These are phyloP conservation scores for Notospermus geniculatus DNA, from an alignment of 1,140 invertebrate genomes.

Conservation along the genomic window DNA sequence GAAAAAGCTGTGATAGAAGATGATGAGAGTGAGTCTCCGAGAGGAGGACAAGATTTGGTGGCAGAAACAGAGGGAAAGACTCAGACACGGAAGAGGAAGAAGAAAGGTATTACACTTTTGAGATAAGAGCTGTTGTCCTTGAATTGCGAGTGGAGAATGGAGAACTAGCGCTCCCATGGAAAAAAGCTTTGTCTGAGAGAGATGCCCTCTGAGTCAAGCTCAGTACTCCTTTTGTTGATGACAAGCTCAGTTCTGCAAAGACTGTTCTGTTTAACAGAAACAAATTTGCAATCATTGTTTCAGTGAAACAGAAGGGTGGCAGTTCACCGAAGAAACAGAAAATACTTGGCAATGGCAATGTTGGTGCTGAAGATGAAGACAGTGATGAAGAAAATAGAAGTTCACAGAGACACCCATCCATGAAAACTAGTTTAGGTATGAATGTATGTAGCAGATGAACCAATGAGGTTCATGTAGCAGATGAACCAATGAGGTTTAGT, in stretches of 20 bases:
- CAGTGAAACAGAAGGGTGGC: not conserved
- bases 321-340: not conserved
- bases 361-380: constrained; percentile 8
- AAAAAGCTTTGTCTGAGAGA: no score
- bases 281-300: not conserved
- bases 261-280: no score
- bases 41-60: not conserved
- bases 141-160: constrained; percentile 7
- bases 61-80: not conserved
- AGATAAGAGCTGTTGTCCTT: not conserved
- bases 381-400: not conserved
- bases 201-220: no score
- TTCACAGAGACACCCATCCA: constrained; percentile 3
- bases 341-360: not conserved
- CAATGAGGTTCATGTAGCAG: no score
- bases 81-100: constrained; percentile 7
- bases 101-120: constrained; percentile 15
- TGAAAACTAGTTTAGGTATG: no score
- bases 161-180: no score
- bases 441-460: no score
- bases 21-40: constrained; percentile 1
- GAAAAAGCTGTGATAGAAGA: constrained; percentile 14
- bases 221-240: no score
- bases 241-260: no score
- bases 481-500: no score